Conservation (phyloP, 2,113 vertebrate genomes). For the Nycticorax nycticorax region DNA sequence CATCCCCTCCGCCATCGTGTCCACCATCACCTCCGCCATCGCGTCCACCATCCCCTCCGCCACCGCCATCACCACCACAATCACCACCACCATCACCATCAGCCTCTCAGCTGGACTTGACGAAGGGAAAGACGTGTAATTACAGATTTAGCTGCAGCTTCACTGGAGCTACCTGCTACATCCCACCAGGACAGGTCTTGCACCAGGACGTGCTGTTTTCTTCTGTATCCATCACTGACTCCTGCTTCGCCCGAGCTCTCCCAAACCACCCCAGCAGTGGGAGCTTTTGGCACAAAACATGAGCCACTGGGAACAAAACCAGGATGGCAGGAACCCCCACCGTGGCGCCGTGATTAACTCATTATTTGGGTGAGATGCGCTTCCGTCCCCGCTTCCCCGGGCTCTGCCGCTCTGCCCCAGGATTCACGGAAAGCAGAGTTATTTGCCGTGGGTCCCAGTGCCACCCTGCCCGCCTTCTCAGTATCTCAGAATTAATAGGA, state of each 20-base stretch:
- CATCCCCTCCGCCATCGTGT: too few relatives aligned
- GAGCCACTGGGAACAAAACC: not conserved
- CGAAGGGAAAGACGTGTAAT: not conserved
- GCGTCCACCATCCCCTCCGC: too few relatives aligned
- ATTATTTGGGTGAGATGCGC: not conserved
- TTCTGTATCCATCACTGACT: not conserved
- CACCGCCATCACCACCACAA: not conserved
- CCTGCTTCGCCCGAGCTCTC: not conserved
- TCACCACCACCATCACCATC: not conserved
- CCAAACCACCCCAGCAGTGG: not conserved
- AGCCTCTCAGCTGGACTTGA: not conserved
- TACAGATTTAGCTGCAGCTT: not conserved
- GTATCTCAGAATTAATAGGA: not conserved
- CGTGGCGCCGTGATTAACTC: rapidly evolving
- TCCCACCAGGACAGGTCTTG: not conserved
- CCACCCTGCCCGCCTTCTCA: not conserved
- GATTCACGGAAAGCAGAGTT: not conserved
- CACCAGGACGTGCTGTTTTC: not conserved
- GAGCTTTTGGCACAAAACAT: not conserved
- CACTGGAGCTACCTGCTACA: not conserved
- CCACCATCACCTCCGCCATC: not conserved
- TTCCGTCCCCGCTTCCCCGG: not conserved
- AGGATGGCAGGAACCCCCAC: not conserved
- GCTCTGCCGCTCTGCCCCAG: not conserved
- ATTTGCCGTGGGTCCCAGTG: too few relatives aligned